Evolutionary conservation across 1,140 invertebrate genomes (phyloP), one percentile per base, ranked within the genome.

Genomic region (Drosophila pandora): DNA sequence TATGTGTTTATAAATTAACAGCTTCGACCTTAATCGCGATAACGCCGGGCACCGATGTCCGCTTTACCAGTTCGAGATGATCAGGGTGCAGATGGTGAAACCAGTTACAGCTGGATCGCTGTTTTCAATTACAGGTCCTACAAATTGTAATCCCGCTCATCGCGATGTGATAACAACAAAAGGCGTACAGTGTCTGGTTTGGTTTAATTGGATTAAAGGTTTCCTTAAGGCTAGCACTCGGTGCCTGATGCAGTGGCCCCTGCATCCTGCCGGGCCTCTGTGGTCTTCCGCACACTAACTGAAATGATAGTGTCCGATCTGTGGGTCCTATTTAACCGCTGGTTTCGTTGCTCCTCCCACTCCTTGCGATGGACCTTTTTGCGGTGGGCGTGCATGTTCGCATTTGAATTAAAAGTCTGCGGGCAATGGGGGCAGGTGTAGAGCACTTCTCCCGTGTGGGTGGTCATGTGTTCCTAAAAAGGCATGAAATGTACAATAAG

Each of bases 391-490:
- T 91, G 87, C 90, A 91, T 90, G 22, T 91, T 91, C 1, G 89
- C 87, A 53, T 83, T 91, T 2, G 85, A 90, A 37, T 90, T 91
- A 53, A 91, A 91, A 5, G 90, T 91, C 57, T 88, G 76, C 6
- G 90, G 76, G 41, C 90, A 91, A 37, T 90, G 83, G 2, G 89
- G 80, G 52, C 90, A 91, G n/a, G 89, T 90, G 50, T 91, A 91
- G 10, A 91, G 32, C 4, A 78, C 76, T 50, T 90, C 87, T 0
- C 90, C 90, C 0, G 80, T 90, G 13, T 91, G 90, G 2, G 90
- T 90, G 8, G 90, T 79, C 72, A 91, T 77, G 48, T 92, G 91
- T 48, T 92, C 91, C 77, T 91, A 39, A 34, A 45, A 45, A 45
- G 4, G 13, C 5, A 12, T 9, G 10, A 23, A 25, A n/a, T 7